Percentiles rank a stretch among this genome's conserved stretches.
Conservation (phyloP, 2,113 vertebrate species). For the Ornithorhynchus anatinus region DNA sequence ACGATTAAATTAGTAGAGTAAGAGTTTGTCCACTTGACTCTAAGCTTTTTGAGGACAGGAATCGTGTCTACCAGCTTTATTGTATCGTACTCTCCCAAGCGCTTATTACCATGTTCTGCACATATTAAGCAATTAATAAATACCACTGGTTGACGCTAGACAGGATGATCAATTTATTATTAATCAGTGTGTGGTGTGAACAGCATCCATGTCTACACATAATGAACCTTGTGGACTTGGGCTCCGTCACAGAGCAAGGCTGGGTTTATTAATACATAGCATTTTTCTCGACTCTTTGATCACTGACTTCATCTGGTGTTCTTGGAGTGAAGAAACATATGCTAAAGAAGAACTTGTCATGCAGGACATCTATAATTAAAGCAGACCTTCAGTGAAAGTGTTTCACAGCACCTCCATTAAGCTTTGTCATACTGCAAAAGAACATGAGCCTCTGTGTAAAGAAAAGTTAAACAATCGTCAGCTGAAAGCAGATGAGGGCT, state of each 20-base stretch:
- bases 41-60: too few species aligned
- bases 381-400: slow-evolving; percentile 43
- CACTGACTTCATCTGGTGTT: slow-evolving; percentile 38
- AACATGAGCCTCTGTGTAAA: slow-evolving; percentile 52
- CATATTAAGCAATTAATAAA: too few species aligned
- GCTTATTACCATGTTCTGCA: too few species aligned
- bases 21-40: too few species aligned
- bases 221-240: neutral
- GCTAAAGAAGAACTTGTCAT: slow-evolving; percentile 48
- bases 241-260: neutral
- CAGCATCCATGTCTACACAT: rapidly evolving
- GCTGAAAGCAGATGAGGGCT: slow-evolving; percentile 54
- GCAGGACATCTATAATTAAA: slow-evolving; percentile 57
- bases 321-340: slow-evolving; percentile 52
- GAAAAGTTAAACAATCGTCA: slow-evolving; percentile 61
- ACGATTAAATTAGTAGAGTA: too few species aligned
- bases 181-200: rapidly evolving
- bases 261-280: slow-evolving; percentile 9
- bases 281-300: slow-evolving; percentile 35
- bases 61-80: too few species aligned
- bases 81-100: too few species aligned
- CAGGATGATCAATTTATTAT: rapidly evolving
- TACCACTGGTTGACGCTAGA: too few species aligned
- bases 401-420: slow-evolving; percentile 47
- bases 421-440: slow-evolving; percentile 51